Base-by-base conservation (phyloP, 2,888 invertebrate genomes). In the Neuroscelio doddi region DNA sequence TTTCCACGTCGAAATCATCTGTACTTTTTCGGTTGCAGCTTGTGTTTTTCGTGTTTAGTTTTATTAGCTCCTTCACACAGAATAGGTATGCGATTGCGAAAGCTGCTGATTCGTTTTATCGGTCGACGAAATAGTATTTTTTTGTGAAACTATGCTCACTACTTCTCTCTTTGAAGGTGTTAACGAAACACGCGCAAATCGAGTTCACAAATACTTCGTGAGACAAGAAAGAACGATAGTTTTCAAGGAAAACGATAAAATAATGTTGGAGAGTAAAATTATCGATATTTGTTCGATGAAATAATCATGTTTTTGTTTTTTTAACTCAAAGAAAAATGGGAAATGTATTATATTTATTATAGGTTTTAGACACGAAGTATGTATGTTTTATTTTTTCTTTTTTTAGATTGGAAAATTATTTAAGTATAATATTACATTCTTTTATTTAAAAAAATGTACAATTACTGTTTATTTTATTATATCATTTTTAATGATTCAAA, bases 101-200 rank as follows among this genome's bases (percentile, higher is more conserved):
- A 32, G 12, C 12, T 32, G 12, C 12, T 12, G 10, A 32, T 32
- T 32, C 32, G 32, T 32, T 32, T 32, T 32, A 32, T 12, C 12
- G 10, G 29, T 29, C 29, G 29, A 9, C 10, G 2, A 10, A 32
- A 32, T 32, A 32, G 12, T 12, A 32, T 12, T 12, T 12, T 32
- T 12, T 32, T 32, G 12, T 4, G 12, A 12, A 12, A 32, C 12
- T 32, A 1, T 10, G 12, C 10, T 32, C 32, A 10, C 12, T 3
- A 3, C 32, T 32, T 21, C 21, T 5, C 32, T 32, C 32, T 32
- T 32, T 32, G 12, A 32, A 32, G 32, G 32, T 10, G 32, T 10
- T 32, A 32, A 32, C 32, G 32, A 32, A 32, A 32, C 12, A 12
- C 12, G 32, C 2, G 29, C 29, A 29, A 29, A 29, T 29, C 29